These are phyloP conservation scores for Gastracanthus pulcherrimus DNA, from an alignment of 2,888 invertebrate species.

Conservation along the genomic window DNA sequence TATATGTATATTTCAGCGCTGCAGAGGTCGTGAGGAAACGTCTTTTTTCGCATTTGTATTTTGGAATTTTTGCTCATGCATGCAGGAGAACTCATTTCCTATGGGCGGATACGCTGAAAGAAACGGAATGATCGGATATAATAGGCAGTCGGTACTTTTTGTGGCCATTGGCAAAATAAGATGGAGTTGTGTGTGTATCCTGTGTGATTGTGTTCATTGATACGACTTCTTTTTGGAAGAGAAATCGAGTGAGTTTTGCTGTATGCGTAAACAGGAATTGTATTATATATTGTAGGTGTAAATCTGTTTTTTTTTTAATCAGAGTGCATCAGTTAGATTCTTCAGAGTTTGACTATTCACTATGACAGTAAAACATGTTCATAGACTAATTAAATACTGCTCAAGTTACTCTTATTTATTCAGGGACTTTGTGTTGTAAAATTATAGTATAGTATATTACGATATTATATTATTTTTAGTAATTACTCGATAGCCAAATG, in stretches of 20 bases:
- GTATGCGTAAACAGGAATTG: background rate
- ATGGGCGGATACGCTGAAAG: too few species aligned
- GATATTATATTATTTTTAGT: background rate
- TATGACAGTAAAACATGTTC: too few species aligned
- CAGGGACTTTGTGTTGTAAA: background rate
- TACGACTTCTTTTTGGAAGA: background rate
- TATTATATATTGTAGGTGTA: background rate
- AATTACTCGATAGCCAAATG: background rate
- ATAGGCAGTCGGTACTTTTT: background rate
- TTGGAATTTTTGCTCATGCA: background rate
- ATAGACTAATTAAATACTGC: too few species aligned
- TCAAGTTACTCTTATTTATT: background rate
- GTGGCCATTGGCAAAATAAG: background rate
- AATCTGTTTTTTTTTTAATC: background rate
- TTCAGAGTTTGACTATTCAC: too few species aligned
- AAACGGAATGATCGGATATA: background rate
- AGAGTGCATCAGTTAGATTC: background rate
- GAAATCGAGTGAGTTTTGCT: slow-evolving; percentile 27
- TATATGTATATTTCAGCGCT: background rate
- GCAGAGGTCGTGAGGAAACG: background rate
- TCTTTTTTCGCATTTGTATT: background rate
- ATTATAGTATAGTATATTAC: background rate
- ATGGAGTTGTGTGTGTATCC: background rate
- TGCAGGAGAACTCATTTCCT: background rate
- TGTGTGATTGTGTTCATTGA: slow-evolving; percentile 22